phyloP scores from a whole-genome alignment of 2,888 invertebrate genomes.

The Yponomeuta evonymella region DNA sequence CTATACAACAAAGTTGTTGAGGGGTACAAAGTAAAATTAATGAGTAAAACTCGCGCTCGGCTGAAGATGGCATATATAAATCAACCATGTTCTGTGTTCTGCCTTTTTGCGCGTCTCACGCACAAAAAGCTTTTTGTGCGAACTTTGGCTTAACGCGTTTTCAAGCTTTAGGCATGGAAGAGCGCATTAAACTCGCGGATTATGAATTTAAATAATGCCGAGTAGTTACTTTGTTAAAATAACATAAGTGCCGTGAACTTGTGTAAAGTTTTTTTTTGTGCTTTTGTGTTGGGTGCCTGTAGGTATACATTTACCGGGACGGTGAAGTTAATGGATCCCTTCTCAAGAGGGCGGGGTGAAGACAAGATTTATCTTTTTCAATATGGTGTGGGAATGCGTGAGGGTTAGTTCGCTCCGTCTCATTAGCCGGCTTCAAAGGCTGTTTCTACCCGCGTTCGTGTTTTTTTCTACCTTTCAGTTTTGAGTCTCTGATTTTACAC shows the following conservation, averaged over 20 bases:
- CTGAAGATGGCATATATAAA: conserved; percentile 65
- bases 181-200: conserved; percentile 40
- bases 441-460: conserved; percentile 44
- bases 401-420: conserved; percentile 29
- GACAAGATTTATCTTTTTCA: conserved; percentile 67
- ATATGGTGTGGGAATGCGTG: conserved; percentile 55
- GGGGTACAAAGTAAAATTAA: conserved; percentile 57
- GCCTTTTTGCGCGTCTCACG: conserved; percentile 43
- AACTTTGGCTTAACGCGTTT: conserved; percentile 41
- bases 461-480: conserved; percentile 18
- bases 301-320: conserved; percentile 6
- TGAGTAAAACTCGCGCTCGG: conserved; percentile 49
- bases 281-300: not conserved
- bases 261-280: not conserved
- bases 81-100: conserved; percentile 52
- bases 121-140: conserved; percentile 41
- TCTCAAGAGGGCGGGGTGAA: conserved; percentile 47
- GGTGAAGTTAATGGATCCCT: conserved; percentile 41
- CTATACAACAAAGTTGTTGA: conserved; percentile 8
- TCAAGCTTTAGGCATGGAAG: conserved; percentile 41
- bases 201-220: conserved; percentile 28
- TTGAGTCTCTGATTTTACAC: not conserved
- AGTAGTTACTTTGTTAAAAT: conserved; percentile 11
- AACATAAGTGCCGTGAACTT: not conserved
- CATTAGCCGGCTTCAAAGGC: conserved; percentile 30